Percentiles rank a stretch among this genome's conserved stretches.
phyloP scores from a whole-genome alignment of 2,888 invertebrate genomes.

The Leptinotarsa juncta region DNA sequence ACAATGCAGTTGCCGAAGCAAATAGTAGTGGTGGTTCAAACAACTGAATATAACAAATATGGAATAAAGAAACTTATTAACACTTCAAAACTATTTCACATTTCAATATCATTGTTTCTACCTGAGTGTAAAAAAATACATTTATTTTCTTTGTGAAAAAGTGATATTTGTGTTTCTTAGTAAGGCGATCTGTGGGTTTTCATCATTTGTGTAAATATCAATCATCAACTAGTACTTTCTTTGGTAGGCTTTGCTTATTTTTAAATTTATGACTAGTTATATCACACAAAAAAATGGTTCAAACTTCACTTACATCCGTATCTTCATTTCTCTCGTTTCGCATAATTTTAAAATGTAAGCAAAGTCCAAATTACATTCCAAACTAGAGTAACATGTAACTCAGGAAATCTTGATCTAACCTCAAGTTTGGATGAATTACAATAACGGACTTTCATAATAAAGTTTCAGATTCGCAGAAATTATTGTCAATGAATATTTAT shows the following conservation, averaged over 20 bases:
- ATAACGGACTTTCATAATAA: conserved; percentile 22
- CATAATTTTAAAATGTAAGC: conserved; percentile 18
- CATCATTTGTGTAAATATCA: conserved; percentile 44
- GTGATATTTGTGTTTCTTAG: conserved; percentile 54
- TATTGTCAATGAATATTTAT: conserved; percentile 46
- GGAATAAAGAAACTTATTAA: conserved; percentile 39
- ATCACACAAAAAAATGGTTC: conserved; percentile 58
- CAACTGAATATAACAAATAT: conserved; percentile 39
- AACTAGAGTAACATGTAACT: conserved; percentile 28
- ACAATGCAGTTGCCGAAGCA: conserved; percentile 24
- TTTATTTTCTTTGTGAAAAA: conserved; percentile 55
- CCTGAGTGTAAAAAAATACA: conserved; percentile 62
- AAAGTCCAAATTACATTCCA: conserved; percentile 27
- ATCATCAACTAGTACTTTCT: conserved; percentile 60
- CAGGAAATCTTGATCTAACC: conserved; percentile 17
- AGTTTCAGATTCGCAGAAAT: conserved; percentile 36
- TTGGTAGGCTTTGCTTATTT: conserved; percentile 61
- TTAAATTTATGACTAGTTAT: conserved; percentile 61
- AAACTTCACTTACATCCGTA: conserved; percentile 39
- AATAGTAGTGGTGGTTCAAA: conserved; percentile 12
- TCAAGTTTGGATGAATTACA: conserved; percentile 29
- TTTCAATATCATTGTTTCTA: conserved; percentile 50
- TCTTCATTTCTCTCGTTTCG: conserved; percentile 2
- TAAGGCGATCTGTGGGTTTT: conserved; percentile 48
- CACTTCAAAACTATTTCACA: conserved; percentile 40